These are phyloP conservation scores for Sminthurinus signatus DNA, from an alignment of 1,140 invertebrate genomes.

Conservation along the genomic window DNA sequence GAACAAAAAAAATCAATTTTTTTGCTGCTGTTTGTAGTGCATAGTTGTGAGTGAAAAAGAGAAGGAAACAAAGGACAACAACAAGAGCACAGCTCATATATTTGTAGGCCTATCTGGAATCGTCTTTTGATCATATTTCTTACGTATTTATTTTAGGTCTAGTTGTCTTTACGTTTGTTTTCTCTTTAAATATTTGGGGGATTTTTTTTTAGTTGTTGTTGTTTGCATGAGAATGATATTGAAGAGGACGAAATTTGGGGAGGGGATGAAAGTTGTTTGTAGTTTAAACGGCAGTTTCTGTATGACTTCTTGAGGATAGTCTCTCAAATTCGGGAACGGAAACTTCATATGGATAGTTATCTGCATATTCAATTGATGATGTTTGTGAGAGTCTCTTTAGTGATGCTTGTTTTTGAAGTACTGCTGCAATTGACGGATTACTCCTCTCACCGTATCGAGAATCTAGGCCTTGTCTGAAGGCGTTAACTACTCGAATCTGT, in stretches of 20 bases:
- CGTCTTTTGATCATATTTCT: too few relatives aligned
- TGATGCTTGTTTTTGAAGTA: constrained; percentile 82
- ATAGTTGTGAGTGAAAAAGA: too few relatives aligned
- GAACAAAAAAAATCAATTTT: too few relatives aligned
- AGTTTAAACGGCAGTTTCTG: constrained; percentile 79
- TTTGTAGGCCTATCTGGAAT: too few relatives aligned
- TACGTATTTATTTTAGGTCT: too few relatives aligned
- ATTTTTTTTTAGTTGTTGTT: too few relatives aligned
- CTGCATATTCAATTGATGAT: constrained; percentile 84
- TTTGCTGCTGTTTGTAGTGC: too few relatives aligned
- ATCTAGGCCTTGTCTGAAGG: constrained; percentile 97
- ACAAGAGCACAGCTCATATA: too few relatives aligned
- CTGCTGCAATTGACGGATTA: constrained; percentile 78
- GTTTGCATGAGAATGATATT: constrained; percentile 14
- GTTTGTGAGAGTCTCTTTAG: constrained; percentile 82
- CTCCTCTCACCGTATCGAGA: constrained; percentile 85
- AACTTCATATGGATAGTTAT: constrained; percentile 77
- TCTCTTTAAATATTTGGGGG: too few relatives aligned
- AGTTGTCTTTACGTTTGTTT: too few relatives aligned
- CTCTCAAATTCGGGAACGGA: constrained; percentile 82
- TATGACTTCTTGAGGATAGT: constrained; percentile 83
- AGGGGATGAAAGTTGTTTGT: not conserved
- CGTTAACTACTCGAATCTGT: constrained; percentile 98
- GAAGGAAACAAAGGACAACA: too few relatives aligned
- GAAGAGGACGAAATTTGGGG: not conserved